Conservation (phyloP, 2,113 vertebrate genomes). For the Labrus mixtus region DNA sequence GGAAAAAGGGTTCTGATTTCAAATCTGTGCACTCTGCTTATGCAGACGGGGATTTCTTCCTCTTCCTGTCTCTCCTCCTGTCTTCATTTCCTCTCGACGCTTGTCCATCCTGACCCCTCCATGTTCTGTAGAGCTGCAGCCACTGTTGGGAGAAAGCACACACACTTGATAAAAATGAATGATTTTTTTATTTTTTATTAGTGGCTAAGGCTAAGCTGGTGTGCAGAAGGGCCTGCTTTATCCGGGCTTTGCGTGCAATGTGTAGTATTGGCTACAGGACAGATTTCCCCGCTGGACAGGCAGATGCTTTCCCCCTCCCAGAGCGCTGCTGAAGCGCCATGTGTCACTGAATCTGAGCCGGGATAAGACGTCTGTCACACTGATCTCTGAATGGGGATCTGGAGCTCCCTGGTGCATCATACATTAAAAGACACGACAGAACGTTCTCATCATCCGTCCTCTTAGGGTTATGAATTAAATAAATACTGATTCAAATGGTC, state of each 20-base stretch:
- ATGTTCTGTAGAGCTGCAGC: neutral
- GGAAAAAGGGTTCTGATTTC: slow-evolving; percentile 42
- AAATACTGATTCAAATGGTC: neutral
- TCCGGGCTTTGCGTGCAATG: slow-evolving; percentile 64
- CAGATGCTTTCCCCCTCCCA: slow-evolving; percentile 52
- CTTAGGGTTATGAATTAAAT: neutral
- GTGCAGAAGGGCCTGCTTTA: slow-evolving; percentile 57
- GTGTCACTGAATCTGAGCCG: slow-evolving; percentile 59
- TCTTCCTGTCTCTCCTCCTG: neutral
- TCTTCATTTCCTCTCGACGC: neutral
- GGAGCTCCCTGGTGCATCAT: slow-evolving; percentile 11
- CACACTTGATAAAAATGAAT: slow-evolving; percentile 60
- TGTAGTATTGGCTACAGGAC: slow-evolving; percentile 42
- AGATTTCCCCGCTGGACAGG: slow-evolving; percentile 58
- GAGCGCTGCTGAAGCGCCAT: slow-evolving; percentile 25
- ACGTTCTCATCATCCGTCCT: neutral
- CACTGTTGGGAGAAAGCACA: slow-evolving; percentile 8
- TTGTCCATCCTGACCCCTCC: slow-evolving; percentile 6
- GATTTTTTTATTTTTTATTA: slow-evolving; percentile 70
- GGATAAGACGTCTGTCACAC: slow-evolving; percentile 58
- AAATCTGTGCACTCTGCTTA: slow-evolving; percentile 42
- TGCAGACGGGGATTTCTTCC: slow-evolving; percentile 20
- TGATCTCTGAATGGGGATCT: slow-evolving; percentile 37
- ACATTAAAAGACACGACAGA: neutral
- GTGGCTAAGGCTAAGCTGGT: slow-evolving; percentile 51